phyloP scores from a whole-genome alignment of 2,113 vertebrate species.

The Sula dactylatra region DNA sequence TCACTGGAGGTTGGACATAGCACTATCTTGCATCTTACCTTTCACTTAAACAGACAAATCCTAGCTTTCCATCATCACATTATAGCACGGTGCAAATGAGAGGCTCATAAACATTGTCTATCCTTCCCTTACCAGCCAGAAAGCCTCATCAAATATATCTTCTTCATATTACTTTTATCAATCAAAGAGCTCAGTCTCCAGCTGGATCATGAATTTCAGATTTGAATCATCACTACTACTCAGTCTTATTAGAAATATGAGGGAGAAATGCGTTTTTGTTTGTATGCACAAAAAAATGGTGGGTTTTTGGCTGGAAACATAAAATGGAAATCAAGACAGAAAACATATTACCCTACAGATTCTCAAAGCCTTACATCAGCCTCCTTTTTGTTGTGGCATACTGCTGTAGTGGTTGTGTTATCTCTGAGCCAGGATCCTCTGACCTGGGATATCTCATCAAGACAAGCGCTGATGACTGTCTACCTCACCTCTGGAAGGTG shows the following conservation, averaged over 20 bases:
- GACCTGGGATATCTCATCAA: neutral
- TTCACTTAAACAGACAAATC: neutral
- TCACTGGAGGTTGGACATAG: neutral
- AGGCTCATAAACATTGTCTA: neutral
- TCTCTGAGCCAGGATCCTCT: neutral
- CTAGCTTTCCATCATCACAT: neutral
- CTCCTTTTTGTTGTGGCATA: neutral
- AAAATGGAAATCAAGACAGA: neutral
- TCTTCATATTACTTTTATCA: neutral
- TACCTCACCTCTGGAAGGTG: neutral
- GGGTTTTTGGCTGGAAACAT: neutral
- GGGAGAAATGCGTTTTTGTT: neutral
- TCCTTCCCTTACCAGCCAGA: neutral
- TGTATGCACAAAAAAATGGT: neutral
- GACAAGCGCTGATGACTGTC: neutral
- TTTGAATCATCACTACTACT: neutral
- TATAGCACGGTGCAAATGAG: neutral
- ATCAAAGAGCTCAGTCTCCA: neutral
- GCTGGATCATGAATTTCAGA: neutral
- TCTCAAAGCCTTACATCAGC: neutral
- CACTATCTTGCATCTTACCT: neutral
- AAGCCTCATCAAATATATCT: neutral
- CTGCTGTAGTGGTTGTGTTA: neutral
- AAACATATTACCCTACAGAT: neutral
- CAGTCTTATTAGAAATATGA: neutral